Conservation (phyloP, 2,113 vertebrate species). For the Onychorhynchus coronatus region DNA sequence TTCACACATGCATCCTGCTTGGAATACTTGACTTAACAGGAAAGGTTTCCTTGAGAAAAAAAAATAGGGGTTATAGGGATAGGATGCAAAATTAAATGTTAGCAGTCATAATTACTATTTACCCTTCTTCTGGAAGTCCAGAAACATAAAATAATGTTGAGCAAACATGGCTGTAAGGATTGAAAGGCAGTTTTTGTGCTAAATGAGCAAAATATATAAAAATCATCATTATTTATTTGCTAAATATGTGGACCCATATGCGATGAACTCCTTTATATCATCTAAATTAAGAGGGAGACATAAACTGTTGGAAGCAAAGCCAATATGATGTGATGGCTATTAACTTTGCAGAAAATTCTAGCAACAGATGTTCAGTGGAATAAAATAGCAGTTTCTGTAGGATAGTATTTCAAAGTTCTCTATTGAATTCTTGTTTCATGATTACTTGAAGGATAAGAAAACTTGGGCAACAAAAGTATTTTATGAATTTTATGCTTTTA, state of each 20-base stretch:
- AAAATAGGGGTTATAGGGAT: background rate
- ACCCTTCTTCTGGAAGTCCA: background rate
- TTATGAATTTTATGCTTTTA: background rate
- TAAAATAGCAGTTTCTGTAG: background rate
- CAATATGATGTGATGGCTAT: background rate
- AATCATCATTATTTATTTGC: background rate
- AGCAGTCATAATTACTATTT: background rate
- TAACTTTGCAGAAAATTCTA: background rate
- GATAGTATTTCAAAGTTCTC: background rate
- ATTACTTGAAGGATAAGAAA: background rate
- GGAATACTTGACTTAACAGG: background rate
- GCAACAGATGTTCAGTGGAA: background rate
- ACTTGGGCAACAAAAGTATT: background rate
- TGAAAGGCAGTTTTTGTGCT: background rate
- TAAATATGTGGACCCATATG: background rate
- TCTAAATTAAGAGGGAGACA: background rate
- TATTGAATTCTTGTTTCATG: background rate
- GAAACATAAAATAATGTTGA: background rate
- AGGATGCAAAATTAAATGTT: background rate
- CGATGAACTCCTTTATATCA: background rate
- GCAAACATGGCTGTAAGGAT: background rate
- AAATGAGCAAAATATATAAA: background rate
- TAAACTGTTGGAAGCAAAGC: background rate
- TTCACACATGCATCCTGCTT: background rate
- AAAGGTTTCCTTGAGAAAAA: background rate